phyloP scores from a whole-genome alignment of 2,797 vertebrate genomes.

The Coccyzus lansbergi region DNA sequence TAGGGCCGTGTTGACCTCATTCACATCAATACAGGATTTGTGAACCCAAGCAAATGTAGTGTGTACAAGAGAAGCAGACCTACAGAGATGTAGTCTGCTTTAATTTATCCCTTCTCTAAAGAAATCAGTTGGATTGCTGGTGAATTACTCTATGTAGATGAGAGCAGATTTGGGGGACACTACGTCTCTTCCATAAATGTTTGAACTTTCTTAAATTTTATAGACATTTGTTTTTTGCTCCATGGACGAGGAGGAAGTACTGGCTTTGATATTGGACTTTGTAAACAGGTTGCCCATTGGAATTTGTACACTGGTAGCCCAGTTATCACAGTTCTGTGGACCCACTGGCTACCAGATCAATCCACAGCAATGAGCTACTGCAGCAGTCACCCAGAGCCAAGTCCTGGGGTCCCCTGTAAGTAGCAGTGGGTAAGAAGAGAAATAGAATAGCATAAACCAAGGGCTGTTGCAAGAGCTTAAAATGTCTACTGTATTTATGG shows the following conservation, averaged over 20 bases:
- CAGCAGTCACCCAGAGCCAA: neutral
- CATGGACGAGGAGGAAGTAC: neutral
- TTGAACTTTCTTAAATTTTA: neutral
- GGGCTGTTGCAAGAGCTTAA: neutral
- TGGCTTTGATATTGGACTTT: neutral
- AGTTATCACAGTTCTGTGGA: neutral
- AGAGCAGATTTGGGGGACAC: neutral
- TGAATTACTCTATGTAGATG: neutral
- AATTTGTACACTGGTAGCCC: neutral
- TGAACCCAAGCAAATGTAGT: neutral
- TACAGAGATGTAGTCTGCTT: neutral
- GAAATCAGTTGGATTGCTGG: neutral
- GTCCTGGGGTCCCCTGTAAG: neutral
- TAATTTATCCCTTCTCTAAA: neutral
- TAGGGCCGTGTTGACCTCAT: neutral
- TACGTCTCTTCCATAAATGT: neutral
- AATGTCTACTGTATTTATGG: neutral
- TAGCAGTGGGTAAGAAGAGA: neutral
- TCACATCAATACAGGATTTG: rapidly evolving
- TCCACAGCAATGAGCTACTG: neutral
- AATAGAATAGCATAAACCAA: rapidly evolving
- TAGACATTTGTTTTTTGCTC: neutral
- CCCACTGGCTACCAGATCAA: neutral
- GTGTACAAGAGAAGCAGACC: neutral
- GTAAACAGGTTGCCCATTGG: neutral